Base-by-base conservation (phyloP, 92 coral and sea anemone species). In the Siderastrea radians region DNA sequence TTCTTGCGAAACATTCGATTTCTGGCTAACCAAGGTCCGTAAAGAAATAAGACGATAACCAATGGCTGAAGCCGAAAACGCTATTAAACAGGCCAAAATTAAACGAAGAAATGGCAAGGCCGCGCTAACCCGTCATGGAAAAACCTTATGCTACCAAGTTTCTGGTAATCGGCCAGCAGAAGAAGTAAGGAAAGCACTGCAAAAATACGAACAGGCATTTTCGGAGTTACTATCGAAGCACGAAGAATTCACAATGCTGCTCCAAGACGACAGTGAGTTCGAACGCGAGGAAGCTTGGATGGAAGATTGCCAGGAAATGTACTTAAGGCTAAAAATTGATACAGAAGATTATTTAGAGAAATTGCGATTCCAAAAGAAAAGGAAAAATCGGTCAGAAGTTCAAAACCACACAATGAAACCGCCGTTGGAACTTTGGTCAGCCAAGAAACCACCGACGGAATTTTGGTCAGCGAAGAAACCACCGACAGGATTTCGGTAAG, bases 41-140 rank as follows among this genome's bases (percentile, higher is more conserved):
- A 59, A 49, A 72, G 74, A 87, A 71, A 57, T 79, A 70, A 80
- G 86, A 72, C 68, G 81, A 80, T 54, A 48, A 67, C 19, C 81
- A 63, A 71, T 67, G 80, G 52, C 79, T 71, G 77, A 77, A 11
- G 57, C 50, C 59, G 76, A 60, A 48, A 79, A 82, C 48, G 48
- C 50, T 11, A 10, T 88, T 1, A 88, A 88, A 49, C 45, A 66
- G 84, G 92, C 92, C 44, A 88, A 88, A 47, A 65, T 88, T 15
- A 82, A 74, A 82, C 82, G 88, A 61, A 82, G 84, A 75, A 88
- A 82, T 72, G 51, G 87, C 54, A 75, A 86, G 68, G 90, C n/a
- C 53, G 57, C 86, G 50, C 80, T 88, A 52, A 88, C 88, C 63
- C 88, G 77, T 19, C 77, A 55, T 9, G 88, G 88, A n/a, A 88